phyloP scores from a whole-genome alignment of 2,797 vertebrate genomes.

The Chrosomus eos region DNA sequence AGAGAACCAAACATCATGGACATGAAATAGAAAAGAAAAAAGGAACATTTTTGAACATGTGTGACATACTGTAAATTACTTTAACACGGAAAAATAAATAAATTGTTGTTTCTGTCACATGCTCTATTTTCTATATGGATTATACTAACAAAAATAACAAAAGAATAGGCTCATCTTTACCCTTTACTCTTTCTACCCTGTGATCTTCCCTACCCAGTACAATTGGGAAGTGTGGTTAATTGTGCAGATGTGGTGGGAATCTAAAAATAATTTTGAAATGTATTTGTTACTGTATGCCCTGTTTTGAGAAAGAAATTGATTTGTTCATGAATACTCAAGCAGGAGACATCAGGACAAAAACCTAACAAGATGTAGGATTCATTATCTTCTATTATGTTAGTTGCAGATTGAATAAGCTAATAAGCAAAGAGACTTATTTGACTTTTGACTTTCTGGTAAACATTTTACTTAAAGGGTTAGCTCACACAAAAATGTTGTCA shows the following conservation, averaged over 20 bases:
- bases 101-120: not conserved
- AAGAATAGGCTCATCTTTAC: not conserved
- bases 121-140: not conserved
- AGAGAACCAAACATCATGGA: not conserved
- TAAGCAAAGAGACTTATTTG: not conserved
- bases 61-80: not conserved
- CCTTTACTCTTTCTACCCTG: not conserved
- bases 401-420: conserved; percentile 66
- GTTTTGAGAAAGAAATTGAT: not conserved
- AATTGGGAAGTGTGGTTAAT: not conserved
- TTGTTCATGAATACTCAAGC: not conserved
- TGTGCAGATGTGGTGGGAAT: not conserved
- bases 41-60: no score
- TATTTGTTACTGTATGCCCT: not conserved
- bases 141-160: not conserved
- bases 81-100: not conserved
- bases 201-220: not conserved
- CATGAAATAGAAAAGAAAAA: not conserved
- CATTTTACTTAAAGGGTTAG: not conserved
- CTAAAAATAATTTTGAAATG: not conserved
- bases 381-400: not conserved
- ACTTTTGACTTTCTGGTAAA: conserved; percentile 3
- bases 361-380: not conserved
- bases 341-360: not conserved
- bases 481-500: no score